phyloP scores from a whole-genome alignment of 1,140 invertebrate genomes.

The Meloidogyne exigua region DNA sequence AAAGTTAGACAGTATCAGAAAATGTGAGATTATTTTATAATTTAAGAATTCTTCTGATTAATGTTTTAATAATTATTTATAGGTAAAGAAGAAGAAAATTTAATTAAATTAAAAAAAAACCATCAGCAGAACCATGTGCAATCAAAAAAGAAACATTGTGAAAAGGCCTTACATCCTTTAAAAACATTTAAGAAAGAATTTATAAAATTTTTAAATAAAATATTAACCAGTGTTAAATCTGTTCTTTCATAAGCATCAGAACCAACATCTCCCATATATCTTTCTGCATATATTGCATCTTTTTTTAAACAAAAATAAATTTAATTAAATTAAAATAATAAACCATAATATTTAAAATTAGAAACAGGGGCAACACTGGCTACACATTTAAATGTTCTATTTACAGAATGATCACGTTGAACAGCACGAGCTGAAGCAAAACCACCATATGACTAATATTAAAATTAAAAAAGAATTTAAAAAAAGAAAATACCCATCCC shows the following conservation, averaged over 20 bases:
- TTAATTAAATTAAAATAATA: background rate
- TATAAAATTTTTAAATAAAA: background rate
- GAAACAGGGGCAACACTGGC: conserved; percentile 59
- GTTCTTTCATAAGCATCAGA: conserved; percentile 49
- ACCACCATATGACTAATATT: conserved; percentile 53
- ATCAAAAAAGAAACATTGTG: conserved; percentile 47
- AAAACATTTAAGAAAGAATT: no score
- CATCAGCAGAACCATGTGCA: conserved; percentile 56
- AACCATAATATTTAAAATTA: conserved; percentile 61
- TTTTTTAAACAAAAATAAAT: conserved; percentile 9
- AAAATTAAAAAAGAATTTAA: conserved; percentile 20
- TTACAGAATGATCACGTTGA: conserved; percentile 39
- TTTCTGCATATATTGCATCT: conserved; percentile 63
- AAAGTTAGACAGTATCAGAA: no score
- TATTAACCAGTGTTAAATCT: conserved; percentile 34
- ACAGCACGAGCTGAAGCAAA: conserved; percentile 54
- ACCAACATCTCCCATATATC: conserved; percentile 59
- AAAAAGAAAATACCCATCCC: conserved; percentile 46
- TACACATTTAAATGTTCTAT: conserved; percentile 57
- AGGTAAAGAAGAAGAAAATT: background rate
- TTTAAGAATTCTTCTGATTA: no score
- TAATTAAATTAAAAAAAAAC: conserved; percentile 24
- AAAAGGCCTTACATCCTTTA: conserved; percentile 48
- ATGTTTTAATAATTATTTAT: no score
- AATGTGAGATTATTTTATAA: no score